A percentile compares a stretch with the other conserved stretches of the same genome.
Evolutionary conservation across 1,140 invertebrate species (phyloP).

Genomic region (Acromyrmex charruanus): DNA sequence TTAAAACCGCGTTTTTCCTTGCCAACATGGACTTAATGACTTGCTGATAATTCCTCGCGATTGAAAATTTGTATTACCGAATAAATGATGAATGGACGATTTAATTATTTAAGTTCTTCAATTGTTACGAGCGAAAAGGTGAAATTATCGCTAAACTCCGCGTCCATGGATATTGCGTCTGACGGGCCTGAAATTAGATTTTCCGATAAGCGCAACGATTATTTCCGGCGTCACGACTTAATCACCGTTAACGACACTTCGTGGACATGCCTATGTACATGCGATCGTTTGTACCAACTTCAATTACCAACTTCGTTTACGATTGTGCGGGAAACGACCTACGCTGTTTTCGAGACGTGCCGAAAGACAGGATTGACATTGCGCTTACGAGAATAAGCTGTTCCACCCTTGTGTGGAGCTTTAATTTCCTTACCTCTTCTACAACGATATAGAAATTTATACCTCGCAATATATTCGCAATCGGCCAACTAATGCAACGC

Average conservation of each 20-base stretch:
- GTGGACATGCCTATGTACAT: conserved; percentile 3
- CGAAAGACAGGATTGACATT: neutral
- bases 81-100: neutral
- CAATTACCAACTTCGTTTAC: conserved; percentile 32
- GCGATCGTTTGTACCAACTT: conserved; percentile 28
- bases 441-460: neutral
- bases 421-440: neutral
- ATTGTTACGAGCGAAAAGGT: conserved; percentile 11
- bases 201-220: conserved; percentile 37
- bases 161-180: conserved; percentile 19
- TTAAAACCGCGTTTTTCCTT: too few relatives aligned
- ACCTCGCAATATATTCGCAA: neutral
- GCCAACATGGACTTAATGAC: neutral
- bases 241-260: conserved; percentile 25
- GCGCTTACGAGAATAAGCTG: neutral
- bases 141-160: neutral
- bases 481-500: neutral
- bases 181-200: conserved; percentile 54
- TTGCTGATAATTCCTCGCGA: neutral
- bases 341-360: neutral
- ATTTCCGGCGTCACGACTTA: conserved; percentile 40
- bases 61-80: conserved; percentile 16
- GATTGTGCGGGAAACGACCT: neutral
- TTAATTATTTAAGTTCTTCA: conserved; percentile 46
- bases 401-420: neutral